A percentile compares a stretch with the other conserved stretches of the same genome.
Conservation (phyloP, 2,113 vertebrate genomes). For the Arvicanthis niloticus region DNA sequence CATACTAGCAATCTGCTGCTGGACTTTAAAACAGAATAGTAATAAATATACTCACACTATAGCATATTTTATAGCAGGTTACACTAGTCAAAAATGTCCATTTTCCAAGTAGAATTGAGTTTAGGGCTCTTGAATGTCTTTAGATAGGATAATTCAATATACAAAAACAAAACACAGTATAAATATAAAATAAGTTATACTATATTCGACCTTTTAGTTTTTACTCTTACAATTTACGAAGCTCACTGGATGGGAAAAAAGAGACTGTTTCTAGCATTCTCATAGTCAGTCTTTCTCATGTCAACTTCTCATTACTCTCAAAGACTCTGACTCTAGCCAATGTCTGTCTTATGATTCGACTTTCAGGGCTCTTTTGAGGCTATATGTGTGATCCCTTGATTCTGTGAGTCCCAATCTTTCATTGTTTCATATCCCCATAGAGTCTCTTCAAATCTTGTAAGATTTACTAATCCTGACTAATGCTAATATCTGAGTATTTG, state of each 20-base stretch:
- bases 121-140: background rate
- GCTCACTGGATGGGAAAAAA: background rate
- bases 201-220: background rate
- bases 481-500: background rate
- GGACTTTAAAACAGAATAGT: background rate
- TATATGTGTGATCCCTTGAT: background rate
- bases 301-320: background rate
- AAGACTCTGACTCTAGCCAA: background rate
- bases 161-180: background rate
- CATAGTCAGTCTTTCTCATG: background rate
- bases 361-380: background rate
- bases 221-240: background rate
- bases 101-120: background rate
- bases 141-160: background rate
- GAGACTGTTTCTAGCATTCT: background rate
- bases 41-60: background rate
- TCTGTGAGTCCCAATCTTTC: background rate
- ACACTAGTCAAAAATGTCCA: background rate
- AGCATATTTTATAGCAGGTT: background rate
- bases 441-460: background rate
- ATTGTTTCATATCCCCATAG: background rate
- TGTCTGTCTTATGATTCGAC: background rate
- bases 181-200: background rate
- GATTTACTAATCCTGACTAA: background rate
- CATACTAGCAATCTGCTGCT: rapidly evolving